Conservation (phyloP, 2,888 invertebrate species). For the Heliconius erato region DNA sequence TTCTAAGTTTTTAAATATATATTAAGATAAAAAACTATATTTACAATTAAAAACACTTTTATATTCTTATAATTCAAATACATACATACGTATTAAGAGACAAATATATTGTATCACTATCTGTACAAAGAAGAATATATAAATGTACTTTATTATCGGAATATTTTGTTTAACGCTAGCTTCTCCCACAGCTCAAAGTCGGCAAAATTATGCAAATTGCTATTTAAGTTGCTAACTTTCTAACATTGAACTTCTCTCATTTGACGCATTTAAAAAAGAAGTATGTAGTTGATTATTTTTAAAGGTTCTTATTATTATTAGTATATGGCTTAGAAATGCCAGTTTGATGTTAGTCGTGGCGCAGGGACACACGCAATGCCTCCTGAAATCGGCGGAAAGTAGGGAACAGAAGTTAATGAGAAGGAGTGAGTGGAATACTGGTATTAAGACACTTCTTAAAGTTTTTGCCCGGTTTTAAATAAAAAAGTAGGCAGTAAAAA, state of each 20-base stretch:
- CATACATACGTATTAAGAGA: not conserved
- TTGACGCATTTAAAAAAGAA: conserved; percentile 18
- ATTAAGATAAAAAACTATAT: too few relatives aligned
- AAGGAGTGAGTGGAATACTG: too few relatives aligned
- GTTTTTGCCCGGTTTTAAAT: too few relatives aligned
- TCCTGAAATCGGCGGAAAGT: too few relatives aligned
- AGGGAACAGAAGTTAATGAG: too few relatives aligned
- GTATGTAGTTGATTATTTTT: not conserved
- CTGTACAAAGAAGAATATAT: not conserved
- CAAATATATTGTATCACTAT: not conserved
- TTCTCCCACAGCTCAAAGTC: not conserved
- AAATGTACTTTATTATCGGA: not conserved
- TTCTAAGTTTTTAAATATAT: too few relatives aligned
- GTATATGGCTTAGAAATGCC: not conserved
- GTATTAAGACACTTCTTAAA: too few relatives aligned
- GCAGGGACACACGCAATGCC: too few relatives aligned
- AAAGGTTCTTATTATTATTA: not conserved
- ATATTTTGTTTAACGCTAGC: conserved; percentile 12
- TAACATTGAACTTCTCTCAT: conserved; percentile 17
- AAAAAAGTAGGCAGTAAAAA: too few relatives aligned
- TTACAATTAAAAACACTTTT: not conserved
- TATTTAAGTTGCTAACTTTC: conserved; percentile 23
- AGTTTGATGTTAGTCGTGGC: too few relatives aligned
- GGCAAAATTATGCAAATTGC: conserved; percentile 23
- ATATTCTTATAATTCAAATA: not conserved